Base-by-base conservation (phyloP, 1,140 invertebrate species). In the Mycetomoellerius zeteki region DNA sequence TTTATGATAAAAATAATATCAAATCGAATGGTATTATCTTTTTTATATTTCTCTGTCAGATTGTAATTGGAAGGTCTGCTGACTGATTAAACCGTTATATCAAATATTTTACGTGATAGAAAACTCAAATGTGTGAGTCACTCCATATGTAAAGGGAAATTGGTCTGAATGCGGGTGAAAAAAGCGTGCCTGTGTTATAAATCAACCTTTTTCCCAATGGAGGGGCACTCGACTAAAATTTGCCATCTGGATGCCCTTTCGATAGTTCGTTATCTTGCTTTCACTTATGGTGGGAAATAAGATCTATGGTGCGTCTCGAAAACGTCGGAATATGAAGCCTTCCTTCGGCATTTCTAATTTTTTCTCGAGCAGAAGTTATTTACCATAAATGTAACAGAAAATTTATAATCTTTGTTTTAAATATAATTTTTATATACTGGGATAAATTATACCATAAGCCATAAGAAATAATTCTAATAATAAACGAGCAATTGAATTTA, bases 161-260 rank as follows among this genome's bases (percentile, higher is more conserved):
- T 78, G 76, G 27, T 65, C n/a, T 54, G 58, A 78, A 78, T 65
- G 76, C 27, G 76, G 62, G 27, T 52, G n/a, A 60, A 67, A 80
- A 67, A 80, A 80, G 62, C 43, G 19, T 80, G 62, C 30, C n/a
- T 67, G 43, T 14, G 27, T 80, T 80, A 78, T 78, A 80, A 80
- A 80, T 80, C 43, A 80, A 67, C 27, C 60, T 67, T 65, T 80
- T 80, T 67, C 43, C 27, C 27, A 52, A 16, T 5, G 62, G 60
- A 67, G 27, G 0, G 47, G 4, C 24, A 67, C 30, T 80, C 60
- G n/a, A 52, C 27, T 80, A 67, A 80, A 80, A 80, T 80, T 80
- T 80, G 62, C 60, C 76, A 80, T 80, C 37, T 67, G 76, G 24
- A 64, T 78, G 58, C 37, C 6, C 37, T 78, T 80, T 67, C 60